A percentile compares a stretch with the other conserved stretches of the same genome.
phyloP scores from a whole-genome alignment of 1,140 invertebrate genomes.

The Andrena cerasifolii region DNA sequence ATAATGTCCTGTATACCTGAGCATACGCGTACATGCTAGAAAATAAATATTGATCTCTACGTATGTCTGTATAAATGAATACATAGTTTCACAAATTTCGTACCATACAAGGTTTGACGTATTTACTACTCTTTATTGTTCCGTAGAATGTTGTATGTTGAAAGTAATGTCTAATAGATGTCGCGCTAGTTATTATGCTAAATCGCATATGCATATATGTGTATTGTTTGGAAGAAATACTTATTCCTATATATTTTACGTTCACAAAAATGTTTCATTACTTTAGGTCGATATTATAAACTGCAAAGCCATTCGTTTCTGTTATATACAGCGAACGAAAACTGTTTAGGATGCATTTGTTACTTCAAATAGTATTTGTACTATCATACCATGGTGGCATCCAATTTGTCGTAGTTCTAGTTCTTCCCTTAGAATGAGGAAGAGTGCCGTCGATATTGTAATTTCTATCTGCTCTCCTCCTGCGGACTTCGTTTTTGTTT shows the following conservation, averaged over 20 bases:
- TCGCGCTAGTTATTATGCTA: neutral
- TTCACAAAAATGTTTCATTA: constrained; percentile 21
- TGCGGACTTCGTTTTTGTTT: constrained; percentile 46
- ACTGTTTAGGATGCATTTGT: neutral
- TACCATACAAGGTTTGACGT: neutral
- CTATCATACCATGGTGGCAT: constrained; percentile 81
- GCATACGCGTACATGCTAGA: too few species aligned
- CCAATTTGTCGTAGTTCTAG: constrained; percentile 76
- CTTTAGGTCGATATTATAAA: constrained; percentile 19
- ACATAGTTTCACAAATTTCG: too few species aligned
- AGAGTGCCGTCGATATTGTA: constrained; percentile 53
- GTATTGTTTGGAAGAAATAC: neutral
- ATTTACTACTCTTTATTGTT: neutral
- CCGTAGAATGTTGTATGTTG: neutral
- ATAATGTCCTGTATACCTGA: too few species aligned
- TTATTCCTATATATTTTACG: neutral
- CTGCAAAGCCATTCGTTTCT: constrained; percentile 1
- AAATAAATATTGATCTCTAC: too few species aligned
- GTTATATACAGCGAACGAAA: neutral
- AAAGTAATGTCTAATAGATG: neutral
- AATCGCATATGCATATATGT: neutral
- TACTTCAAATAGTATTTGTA: constrained; percentile 73
- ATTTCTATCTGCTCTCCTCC: constrained; percentile 59
- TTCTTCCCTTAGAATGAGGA: constrained; percentile 38
- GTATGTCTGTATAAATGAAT: too few species aligned